Conservation (phyloP, 2,888 invertebrate species). For the Prosapia bicincta region DNA sequence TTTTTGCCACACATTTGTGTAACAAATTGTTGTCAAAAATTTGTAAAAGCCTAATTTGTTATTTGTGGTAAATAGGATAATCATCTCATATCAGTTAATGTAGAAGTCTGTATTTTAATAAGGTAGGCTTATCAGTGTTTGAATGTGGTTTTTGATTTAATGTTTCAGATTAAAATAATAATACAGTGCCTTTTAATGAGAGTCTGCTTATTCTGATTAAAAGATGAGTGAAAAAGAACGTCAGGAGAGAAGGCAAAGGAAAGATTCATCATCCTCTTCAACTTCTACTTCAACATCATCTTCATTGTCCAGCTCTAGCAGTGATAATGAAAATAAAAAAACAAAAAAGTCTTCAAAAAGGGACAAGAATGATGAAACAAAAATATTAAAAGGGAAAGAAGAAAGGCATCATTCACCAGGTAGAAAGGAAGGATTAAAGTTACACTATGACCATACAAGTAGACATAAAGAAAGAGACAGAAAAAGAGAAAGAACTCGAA, state of each 20-base stretch:
- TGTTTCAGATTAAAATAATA: not conserved
- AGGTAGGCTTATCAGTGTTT: not conserved
- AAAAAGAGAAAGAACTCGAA: conserved; percentile 14
- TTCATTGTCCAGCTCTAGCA: not conserved
- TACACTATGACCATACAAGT: not conserved
- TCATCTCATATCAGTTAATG: not conserved
- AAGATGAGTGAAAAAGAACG: conserved; percentile 14
- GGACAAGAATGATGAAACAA: conserved; percentile 3
- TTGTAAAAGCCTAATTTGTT: no score
- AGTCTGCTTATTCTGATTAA: not conserved
- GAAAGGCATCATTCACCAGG: not conserved
- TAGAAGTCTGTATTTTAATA: not conserved
- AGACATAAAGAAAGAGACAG: conserved; percentile 10
- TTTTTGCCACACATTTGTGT: no score
- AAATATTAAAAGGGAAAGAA: not conserved
- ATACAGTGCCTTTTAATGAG: not conserved
- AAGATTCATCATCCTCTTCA: not conserved
- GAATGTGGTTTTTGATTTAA: conserved; percentile 2
- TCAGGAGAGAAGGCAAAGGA: not conserved
- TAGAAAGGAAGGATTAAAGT: not conserved
- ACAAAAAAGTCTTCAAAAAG: conserved; percentile 3
- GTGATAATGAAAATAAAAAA: not conserved
- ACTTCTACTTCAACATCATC: conserved; percentile 8
- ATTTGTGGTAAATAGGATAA: no score
- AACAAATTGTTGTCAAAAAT: no score